Base-by-base conservation (phyloP, 1,140 invertebrate species). In the Thrips palmi region DNA sequence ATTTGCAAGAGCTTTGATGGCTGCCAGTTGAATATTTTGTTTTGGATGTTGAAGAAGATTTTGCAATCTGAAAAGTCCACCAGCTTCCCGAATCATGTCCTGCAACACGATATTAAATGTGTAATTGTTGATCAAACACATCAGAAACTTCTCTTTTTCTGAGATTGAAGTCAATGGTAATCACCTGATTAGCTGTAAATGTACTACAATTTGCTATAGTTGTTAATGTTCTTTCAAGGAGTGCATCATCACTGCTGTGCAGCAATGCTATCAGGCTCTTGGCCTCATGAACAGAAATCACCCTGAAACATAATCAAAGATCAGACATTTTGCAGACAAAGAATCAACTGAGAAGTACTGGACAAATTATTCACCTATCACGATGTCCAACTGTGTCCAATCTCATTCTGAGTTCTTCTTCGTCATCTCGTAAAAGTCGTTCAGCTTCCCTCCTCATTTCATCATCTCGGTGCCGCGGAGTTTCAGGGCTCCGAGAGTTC, bases 181-280 rank as follows among this genome's bases (percentile, higher is more conserved):
- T 49, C 45, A 65, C 64, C 54, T 67, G 63, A 51, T 68, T 70
- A 20, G 49, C 52, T 32, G 62, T 58, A 47, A 69, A 68, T n/a
- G 66, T 65, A 21, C 63, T 60, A 53, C 60, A 65, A 47, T 68
- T 67, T 33, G 59, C 57, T 38, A 70, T 61, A 20, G 62, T 66
- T 14, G 56, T 58, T 6, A 71, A 45, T 17, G 63, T 58, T 43
- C 62, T 56, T 45, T 64, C 54, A 10, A 69, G 47, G 4, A 69
- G 45, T 6, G 55, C 53, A 39, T 59, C 54, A 49, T 70, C 63
- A 29, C 57, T 54, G 3, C 62, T 57, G 39, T 60, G 56, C 18
- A 71, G 45, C 10, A 71, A 47, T 20, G 57, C 55, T 11, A 65
- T 62, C 15, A 71, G 47, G 42, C 60, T 59, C 49, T 65, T 63